A percentile compares a stretch with the other conserved stretches of the same genome.
These are phyloP conservation scores for Amblyopsis hoosieri DNA, from an alignment of 2,797 vertebrate genomes.

Conservation along the genomic window DNA sequence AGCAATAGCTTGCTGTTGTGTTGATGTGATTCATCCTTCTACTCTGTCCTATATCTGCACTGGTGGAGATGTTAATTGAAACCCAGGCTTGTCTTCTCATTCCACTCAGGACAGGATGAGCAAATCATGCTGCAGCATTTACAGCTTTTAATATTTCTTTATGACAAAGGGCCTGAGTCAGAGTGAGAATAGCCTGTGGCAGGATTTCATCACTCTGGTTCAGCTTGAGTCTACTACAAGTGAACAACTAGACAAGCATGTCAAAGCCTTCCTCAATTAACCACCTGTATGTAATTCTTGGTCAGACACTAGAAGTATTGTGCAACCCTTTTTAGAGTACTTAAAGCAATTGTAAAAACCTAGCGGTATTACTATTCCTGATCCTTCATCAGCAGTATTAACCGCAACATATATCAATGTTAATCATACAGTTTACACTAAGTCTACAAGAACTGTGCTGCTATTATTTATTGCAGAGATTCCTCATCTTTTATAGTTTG, in stretches of 20 bases:
- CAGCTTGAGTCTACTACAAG: conserved; percentile 19
- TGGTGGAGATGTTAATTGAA: conserved; percentile 75
- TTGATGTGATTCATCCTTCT: conserved; percentile 71
- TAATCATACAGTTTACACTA: conserved; percentile 10
- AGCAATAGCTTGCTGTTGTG: conserved; percentile 72
- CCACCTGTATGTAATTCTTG: too few species aligned
- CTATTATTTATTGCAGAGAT: conserved; percentile 15
- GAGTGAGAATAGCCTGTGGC: conserved; percentile 26
- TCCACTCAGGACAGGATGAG: conserved; percentile 52
- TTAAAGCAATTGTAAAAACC: conserved; percentile 2
- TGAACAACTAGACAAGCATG: conserved; percentile 8
- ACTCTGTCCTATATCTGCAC: conserved; percentile 60
- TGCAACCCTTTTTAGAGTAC: too few species aligned
- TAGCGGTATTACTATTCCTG: neutral
- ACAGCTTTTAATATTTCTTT: conserved; percentile 60
- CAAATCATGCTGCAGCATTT: conserved; percentile 69
- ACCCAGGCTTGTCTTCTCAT: conserved; percentile 56
- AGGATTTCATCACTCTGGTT: neutral
- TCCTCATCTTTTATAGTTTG: neutral
- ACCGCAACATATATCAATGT: conserved; percentile 20
- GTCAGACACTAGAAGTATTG: too few species aligned
- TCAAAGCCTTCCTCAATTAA: conserved; percentile 3
- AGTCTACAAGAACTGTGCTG: conserved; percentile 9
- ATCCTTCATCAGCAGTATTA: conserved; percentile 19
- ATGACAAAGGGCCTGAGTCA: conserved; percentile 44